A percentile compares a stretch with the other conserved stretches of the same genome.
These are phyloP conservation scores for Myzus persicae DNA, from an alignment of 1,140 invertebrate genomes.

Conservation along the genomic window DNA sequence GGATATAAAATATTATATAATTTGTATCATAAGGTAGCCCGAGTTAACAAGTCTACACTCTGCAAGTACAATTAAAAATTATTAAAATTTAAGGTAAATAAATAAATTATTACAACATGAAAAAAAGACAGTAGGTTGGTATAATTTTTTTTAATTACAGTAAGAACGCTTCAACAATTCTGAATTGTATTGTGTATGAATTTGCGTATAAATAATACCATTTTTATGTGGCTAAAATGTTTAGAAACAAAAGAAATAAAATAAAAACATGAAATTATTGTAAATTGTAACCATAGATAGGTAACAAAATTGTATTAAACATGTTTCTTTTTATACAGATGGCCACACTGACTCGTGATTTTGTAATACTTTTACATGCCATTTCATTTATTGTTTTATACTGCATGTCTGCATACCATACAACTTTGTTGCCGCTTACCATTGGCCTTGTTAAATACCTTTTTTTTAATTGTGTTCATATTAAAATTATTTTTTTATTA, in stretches of 20 bases:
- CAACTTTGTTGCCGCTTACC: background rate
- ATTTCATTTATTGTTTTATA: slow-evolving; percentile 36
- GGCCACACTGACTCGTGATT: slow-evolving; percentile 16
- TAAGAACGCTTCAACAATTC: background rate
- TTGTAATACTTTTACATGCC: background rate
- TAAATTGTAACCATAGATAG: background rate
- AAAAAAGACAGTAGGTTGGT: background rate
- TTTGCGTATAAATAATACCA: background rate
- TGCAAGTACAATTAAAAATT: background rate
- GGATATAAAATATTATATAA: background rate
- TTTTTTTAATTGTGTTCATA: slow-evolving; percentile 2
- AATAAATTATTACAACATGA: background rate
- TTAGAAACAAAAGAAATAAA: background rate
- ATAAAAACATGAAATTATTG: background rate
- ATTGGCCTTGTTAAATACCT: background rate
- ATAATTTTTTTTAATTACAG: background rate
- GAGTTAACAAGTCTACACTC: background rate
- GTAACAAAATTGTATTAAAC: background rate
- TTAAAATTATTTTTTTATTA: background rate
- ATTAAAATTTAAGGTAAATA: background rate
- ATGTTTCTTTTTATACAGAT: background rate
- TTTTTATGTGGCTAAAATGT: background rate
- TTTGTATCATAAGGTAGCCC: background rate
- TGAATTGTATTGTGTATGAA: background rate
- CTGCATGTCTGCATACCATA: background rate